Conservation (phyloP, 2,888 invertebrate genomes). For the Cephonodes hylas region DNA sequence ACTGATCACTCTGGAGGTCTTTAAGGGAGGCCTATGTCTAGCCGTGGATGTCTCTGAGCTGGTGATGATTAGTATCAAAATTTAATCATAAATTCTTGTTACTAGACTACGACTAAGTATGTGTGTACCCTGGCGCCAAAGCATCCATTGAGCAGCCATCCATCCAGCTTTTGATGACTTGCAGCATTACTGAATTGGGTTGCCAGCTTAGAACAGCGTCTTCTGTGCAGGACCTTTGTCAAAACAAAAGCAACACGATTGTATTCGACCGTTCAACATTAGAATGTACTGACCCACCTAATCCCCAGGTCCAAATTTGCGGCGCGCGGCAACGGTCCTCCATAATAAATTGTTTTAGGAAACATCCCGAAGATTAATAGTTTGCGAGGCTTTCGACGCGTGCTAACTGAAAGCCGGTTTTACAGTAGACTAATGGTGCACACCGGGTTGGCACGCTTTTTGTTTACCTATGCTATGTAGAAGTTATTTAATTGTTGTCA, state of each 20-base stretch:
- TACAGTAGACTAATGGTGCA: constrained; percentile 49
- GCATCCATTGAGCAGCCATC: too few species aligned
- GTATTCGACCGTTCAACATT: constrained; percentile 49
- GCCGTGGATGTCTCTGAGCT: too few species aligned
- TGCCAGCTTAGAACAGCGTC: background rate
- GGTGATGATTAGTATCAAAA: too few species aligned
- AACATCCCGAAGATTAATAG: constrained; percentile 74
- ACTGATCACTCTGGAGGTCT: too few species aligned
- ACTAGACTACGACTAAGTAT: too few species aligned
- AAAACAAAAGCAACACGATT: constrained; percentile 31
- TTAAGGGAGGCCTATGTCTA: too few species aligned
- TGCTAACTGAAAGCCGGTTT: constrained; percentile 62
- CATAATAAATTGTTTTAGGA: constrained; percentile 74
- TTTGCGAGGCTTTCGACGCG: constrained; percentile 54
- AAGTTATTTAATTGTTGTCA: background rate
- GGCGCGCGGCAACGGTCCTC: constrained; percentile 50
- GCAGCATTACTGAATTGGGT: too few species aligned
- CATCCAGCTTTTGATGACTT: too few species aligned
- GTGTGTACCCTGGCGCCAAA: too few species aligned
- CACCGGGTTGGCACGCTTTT: constrained; percentile 21
- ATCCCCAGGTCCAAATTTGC: constrained; percentile 62
- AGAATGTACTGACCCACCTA: constrained; percentile 54
- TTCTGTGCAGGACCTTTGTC: constrained; percentile 29
- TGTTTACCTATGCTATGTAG: background rate
- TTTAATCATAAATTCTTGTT: too few species aligned